Base-by-base conservation (phyloP, 2,888 invertebrate species). In the Trachelus troglodyta region DNA sequence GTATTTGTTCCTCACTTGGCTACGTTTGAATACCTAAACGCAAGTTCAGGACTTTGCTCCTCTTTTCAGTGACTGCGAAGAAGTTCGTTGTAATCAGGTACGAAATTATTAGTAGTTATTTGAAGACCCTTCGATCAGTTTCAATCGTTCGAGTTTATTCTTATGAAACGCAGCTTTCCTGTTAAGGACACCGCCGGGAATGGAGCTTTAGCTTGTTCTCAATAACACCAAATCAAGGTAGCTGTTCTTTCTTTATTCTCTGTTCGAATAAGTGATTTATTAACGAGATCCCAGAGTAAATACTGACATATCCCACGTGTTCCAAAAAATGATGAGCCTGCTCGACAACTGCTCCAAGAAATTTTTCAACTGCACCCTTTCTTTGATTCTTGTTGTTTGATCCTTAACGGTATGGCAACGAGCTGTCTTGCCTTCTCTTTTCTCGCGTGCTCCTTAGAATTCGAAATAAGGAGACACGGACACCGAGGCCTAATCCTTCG, bases 51-150 rank as follows among this genome's bases (percentile, higher is more conserved):
- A 56, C 9, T 40, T 40, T 56, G 40, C 69, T 71, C 56, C 69
- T 37, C 75, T 69, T 30, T 81, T 85, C 80, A 77, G 79, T 83
- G 79, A 75, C 75, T 75, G 73, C 6, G 40, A 35, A 34, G 30
- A n/a, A 30, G 79, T 83, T 85, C 85, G 85, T 85, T 85, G 85
- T 86, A 76, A 81, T 86, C 85, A 86, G 85, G 85, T 85, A 85
- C 86, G 77, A 79, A 79, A 56, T 56, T 56, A 56, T 56, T 56
- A 23, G 23, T 56, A 23, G 9, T 56, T 56, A 56, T 56, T 56
- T 23, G 40, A 56, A 56, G 40, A 56, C 1, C 2, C 9, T 56
- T 9, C 40, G 23, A 56, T 56, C 23, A 56, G 40, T 56, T 56
- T 56, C 23, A 40, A 23, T 15, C 40, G 23, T 56, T 56, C 6